These are phyloP conservation scores for Drosophila bifasciata DNA, from an alignment of 1,140 invertebrate species.

Conservation along the genomic window DNA sequence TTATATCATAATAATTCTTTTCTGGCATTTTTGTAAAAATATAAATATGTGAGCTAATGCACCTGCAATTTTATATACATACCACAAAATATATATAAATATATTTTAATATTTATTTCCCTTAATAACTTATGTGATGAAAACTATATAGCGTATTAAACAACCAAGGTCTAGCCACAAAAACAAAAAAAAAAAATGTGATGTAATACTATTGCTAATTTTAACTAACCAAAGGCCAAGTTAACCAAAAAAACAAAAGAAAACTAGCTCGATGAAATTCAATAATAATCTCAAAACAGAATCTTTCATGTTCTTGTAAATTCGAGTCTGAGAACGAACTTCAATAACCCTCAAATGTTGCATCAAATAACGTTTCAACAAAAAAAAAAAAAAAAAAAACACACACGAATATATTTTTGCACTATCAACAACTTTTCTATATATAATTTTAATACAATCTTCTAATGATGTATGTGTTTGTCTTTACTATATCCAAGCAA, in stretches of 20 bases:
- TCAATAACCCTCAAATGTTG: constrained; percentile 76
- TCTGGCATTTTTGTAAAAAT: constrained; percentile 50
- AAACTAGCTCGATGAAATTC: constrained; percentile 54
- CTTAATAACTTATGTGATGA: constrained; percentile 65
- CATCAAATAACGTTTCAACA: constrained; percentile 68
- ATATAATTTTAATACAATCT: constrained; percentile 27
- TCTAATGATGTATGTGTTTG: constrained; percentile 70
- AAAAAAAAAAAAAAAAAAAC: constrained; percentile 6
- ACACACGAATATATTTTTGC: constrained; percentile 18
- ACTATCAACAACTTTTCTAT: constrained; percentile 47
- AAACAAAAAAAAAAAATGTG: constrained; percentile 67
- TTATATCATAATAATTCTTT: neutral
- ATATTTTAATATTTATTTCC: constrained; percentile 42
- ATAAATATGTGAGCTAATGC: constrained; percentile 59
- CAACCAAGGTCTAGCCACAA: constrained; percentile 30
- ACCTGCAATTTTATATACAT: constrained; percentile 72
- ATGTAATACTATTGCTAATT: constrained; percentile 83
- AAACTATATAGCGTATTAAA: constrained; percentile 63
- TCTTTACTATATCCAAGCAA: constrained; percentile 35
- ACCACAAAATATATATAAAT: constrained; percentile 19
- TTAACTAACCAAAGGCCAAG: constrained; percentile 84
- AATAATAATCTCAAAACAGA: constrained; percentile 36
- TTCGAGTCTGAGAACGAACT: constrained; percentile 51
- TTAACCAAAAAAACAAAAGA: constrained; percentile 78
- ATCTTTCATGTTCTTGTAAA: constrained; percentile 70